Conservation (phyloP, 2,797 vertebrate genomes). For the Takifugu ocellatus region DNA sequence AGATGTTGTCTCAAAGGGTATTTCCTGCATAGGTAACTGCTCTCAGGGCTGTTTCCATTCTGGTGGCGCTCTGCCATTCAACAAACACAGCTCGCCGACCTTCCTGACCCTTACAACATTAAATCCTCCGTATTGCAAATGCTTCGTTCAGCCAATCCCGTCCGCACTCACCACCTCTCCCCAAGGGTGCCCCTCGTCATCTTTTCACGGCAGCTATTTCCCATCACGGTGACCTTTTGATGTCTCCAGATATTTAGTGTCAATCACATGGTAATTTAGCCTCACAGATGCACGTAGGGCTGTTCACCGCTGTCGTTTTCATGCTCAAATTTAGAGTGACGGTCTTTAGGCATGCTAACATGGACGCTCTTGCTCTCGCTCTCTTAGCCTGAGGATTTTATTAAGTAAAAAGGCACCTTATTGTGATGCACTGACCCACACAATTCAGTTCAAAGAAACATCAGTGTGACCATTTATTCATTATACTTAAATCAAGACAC, state of each 20-base stretch:
- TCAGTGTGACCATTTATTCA: no score
- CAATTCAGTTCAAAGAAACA: no score
- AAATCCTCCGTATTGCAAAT: conserved; percentile 44
- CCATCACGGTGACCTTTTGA: conserved; percentile 52
- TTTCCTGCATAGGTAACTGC: conserved; percentile 16
- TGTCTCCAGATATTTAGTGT: conserved; percentile 34
- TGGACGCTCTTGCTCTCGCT: no score
- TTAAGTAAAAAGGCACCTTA: no score
- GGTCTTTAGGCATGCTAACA: no score
- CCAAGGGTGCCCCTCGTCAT: conserved; percentile 11
- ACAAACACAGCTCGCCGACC: conserved; percentile 21
- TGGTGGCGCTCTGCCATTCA: conserved; percentile 46
- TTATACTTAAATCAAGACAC: no score
- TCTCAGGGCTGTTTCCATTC: conserved; percentile 9
- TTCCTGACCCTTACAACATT: conserved; percentile 26
- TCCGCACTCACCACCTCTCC: conserved; percentile 1
- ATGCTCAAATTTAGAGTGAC: background rate
- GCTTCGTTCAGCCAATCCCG: conserved; percentile 18
- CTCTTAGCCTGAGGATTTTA: no score
- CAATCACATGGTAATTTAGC: conserved; percentile 47
- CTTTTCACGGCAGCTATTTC: conserved; percentile 24
- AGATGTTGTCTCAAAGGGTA: conserved; percentile 42
- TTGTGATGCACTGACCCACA: no score
- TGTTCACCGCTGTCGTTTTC: background rate
- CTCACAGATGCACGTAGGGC: conserved; percentile 12